A percentile compares a stretch with the other conserved stretches of the same genome.
Conservation (phyloP, 1,140 invertebrate genomes). For the Amyelois transitella region DNA sequence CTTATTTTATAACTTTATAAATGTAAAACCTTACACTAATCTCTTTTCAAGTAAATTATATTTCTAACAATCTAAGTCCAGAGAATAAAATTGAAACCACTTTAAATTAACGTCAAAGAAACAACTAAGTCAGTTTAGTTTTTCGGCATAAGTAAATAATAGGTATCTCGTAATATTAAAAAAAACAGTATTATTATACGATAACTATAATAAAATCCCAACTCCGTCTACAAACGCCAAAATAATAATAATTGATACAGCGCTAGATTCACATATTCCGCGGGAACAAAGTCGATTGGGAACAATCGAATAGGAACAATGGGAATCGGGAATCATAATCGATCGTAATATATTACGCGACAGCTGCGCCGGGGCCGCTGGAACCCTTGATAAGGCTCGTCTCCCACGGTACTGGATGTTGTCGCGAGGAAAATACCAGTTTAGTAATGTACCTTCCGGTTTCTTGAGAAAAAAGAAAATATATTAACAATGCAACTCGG, state of each 20-base stretch:
- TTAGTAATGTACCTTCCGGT: background rate
- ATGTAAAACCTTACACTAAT: too few species aligned
- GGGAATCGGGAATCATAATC: slow-evolving; percentile 51
- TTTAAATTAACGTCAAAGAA: too few species aligned
- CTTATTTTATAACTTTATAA: too few species aligned
- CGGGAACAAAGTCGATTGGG: slow-evolving; percentile 28
- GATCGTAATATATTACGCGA: slow-evolving; percentile 50
- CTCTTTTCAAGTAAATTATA: too few species aligned
- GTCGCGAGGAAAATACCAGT: background rate
- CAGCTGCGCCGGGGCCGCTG: slow-evolving; percentile 44
- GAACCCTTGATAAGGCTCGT: slow-evolving; percentile 38
- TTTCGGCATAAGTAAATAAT: too few species aligned
- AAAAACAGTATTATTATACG: background rate
- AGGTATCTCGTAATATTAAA: too few species aligned
- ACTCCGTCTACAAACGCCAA: slow-evolving; percentile 4
- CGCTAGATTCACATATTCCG: slow-evolving; percentile 15
- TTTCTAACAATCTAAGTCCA: too few species aligned
- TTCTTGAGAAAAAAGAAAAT: background rate
- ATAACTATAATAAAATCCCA: background rate
- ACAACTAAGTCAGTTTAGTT: too few species aligned
- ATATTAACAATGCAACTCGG: background rate
- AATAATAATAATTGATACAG: slow-evolving; percentile 33
- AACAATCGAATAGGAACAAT: slow-evolving; percentile 55
- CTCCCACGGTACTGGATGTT: slow-evolving; percentile 36
- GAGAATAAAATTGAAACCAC: too few species aligned